Evolutionary conservation across 2,888 invertebrate genomes (phyloP).

Genomic region (Falcaria lacertinaria): DNA sequence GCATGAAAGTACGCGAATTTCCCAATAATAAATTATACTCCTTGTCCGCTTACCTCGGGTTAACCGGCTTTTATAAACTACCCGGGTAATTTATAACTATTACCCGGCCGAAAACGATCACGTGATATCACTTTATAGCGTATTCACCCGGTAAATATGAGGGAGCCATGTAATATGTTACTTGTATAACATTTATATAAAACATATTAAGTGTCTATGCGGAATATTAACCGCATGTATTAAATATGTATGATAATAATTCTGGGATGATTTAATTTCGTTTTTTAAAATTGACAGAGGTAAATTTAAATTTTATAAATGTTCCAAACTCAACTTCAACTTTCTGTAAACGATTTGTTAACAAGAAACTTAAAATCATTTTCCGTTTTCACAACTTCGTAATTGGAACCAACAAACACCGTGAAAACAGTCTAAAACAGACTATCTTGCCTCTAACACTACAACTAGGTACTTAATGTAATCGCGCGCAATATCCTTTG

Average conservation of each 20-base stretch:
- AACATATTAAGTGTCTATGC: background rate
- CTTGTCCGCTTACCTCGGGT: constrained; percentile 78
- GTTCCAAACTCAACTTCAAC: too few relatives aligned
- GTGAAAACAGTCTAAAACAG: constrained; percentile 50
- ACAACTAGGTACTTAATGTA: constrained; percentile 76
- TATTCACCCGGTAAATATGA: constrained; percentile 75
- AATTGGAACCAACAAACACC: constrained; percentile 33
- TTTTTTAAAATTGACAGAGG: too few relatives aligned
- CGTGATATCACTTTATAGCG: constrained; percentile 78
- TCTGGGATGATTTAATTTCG: too few relatives aligned
- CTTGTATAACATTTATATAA: constrained; percentile 9
- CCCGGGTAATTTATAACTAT: constrained; percentile 79
- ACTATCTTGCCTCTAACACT: constrained; percentile 51
- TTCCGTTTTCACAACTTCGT: constrained; percentile 11
- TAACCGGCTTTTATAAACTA: constrained; percentile 80
- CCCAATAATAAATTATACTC: constrained; percentile 76
- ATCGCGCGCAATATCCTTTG: constrained; percentile 78
- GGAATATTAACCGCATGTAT: background rate
- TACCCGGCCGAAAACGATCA: constrained; percentile 75
- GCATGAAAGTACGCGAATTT: constrained; percentile 73
- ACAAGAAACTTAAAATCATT: constrained; percentile 1
- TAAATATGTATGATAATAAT: too few relatives aligned
- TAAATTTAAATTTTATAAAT: too few relatives aligned
- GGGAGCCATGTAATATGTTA: constrained; percentile 59
- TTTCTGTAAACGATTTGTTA: constrained; percentile 10